Conservation (phyloP, 2,888 invertebrate species). For the Zygogramma bicolorata region DNA sequence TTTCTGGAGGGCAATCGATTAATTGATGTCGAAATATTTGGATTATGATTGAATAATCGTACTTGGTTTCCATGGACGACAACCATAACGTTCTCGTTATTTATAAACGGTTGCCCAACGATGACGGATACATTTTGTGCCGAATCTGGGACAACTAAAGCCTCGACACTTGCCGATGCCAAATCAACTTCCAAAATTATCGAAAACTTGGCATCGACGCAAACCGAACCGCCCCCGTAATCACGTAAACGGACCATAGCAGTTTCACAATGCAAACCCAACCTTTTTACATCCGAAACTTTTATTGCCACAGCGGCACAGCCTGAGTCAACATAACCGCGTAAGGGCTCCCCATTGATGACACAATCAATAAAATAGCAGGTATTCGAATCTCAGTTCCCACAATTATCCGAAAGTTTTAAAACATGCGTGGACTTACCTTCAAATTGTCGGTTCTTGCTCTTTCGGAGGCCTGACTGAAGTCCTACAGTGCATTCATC, state of each 20-base stretch:
- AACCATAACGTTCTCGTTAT: conserved; percentile 29
- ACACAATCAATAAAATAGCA: conserved; percentile 36
- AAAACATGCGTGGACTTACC: conserved; percentile 28
- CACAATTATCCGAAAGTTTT: neutral
- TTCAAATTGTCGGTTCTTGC: neutral
- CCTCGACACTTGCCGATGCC: conserved; percentile 26
- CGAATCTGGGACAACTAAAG: conserved; percentile 40
- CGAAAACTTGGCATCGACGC: conserved; percentile 11
- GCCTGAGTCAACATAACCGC: conserved; percentile 41
- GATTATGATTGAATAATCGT: neutral
- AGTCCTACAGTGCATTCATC: conserved; percentile 13
- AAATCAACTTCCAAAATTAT: conserved; percentile 31
- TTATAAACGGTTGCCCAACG: conserved; percentile 39
- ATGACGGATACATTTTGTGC: conserved; percentile 42
- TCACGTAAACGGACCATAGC: conserved; percentile 23
- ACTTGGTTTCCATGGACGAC: conserved; percentile 33
- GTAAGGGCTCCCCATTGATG: conserved; percentile 31
- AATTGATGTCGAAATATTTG: neutral
- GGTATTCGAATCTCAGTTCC: neutral
- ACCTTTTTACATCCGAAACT: conserved; percentile 9
- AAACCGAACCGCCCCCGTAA: conserved; percentile 25
- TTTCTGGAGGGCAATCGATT: conserved; percentile 1
- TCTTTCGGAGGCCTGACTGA: neutral
- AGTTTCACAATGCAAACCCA: neutral
- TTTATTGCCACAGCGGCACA: conserved; percentile 36